These are phyloP conservation scores for Dinoponera quadriceps DNA, from an alignment of 1,140 invertebrate genomes.

Conservation along the genomic window DNA sequence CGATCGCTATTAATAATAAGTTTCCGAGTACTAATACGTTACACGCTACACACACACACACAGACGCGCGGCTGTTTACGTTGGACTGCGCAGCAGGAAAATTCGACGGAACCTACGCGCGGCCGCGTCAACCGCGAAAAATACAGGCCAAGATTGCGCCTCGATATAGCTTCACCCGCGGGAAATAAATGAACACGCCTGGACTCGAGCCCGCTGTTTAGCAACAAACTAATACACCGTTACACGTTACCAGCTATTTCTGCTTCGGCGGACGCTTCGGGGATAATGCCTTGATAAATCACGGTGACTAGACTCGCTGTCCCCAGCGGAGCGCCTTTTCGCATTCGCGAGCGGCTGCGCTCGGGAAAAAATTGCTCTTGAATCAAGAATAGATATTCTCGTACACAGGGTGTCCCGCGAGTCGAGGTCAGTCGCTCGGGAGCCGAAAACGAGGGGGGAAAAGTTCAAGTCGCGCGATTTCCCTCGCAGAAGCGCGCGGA, in stretches of 20 bases:
- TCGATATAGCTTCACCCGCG: background rate
- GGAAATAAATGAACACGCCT: constrained; percentile 17
- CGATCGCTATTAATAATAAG: constrained; percentile 28
- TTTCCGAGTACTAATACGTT: constrained; percentile 7
- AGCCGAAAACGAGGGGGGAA: too few species aligned
- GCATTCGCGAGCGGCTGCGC: too few species aligned
- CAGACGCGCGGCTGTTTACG: background rate
- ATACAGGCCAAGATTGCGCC: background rate
- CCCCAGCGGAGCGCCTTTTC: background rate
- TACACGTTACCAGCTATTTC: background rate
- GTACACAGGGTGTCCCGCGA: too few species aligned
- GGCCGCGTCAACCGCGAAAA: background rate
- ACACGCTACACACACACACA: too few species aligned
- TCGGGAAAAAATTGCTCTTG: too few species aligned
- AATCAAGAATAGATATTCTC: too few species aligned
- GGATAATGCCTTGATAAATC: constrained; percentile 24
- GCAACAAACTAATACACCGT: background rate
- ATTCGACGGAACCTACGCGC: background rate
- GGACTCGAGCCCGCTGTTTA: constrained; percentile 34
- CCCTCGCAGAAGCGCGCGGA: too few species aligned
- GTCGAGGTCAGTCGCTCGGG: too few species aligned
- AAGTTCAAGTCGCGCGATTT: too few species aligned
- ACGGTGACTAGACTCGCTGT: background rate
- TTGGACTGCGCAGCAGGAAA: background rate
- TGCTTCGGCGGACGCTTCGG: background rate